These are phyloP conservation scores for Mizuhopecten yessoensis DNA, from an alignment of 1,140 invertebrate species.

Conservation along the genomic window DNA sequence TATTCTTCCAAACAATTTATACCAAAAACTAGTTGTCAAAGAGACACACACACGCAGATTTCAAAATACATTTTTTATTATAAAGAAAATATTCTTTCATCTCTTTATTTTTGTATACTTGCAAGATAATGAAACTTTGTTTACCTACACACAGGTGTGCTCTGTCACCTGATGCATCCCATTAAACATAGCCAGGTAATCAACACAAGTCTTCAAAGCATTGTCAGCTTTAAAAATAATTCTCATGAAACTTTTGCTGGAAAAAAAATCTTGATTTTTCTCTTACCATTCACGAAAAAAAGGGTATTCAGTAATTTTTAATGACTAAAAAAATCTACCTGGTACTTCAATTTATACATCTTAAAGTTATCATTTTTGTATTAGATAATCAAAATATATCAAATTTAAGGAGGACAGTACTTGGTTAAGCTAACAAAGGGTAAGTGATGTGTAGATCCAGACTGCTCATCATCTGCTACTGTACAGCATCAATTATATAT, in stretches of 20 bases:
- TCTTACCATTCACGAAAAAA: no score
- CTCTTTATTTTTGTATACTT: neutral
- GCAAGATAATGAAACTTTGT: neutral
- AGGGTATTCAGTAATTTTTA: no score
- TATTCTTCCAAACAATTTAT: neutral
- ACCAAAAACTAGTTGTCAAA: neutral
- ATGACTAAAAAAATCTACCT: no score
- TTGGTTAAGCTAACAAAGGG: neutral
- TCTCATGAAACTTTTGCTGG: no score
- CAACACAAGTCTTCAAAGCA: no score
- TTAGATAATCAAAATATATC: no score
- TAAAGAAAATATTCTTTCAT: neutral
- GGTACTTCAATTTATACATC: neutral
- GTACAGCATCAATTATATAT: neutral
- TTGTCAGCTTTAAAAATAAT: no score
- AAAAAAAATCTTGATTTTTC: no score
- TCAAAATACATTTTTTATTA: neutral
- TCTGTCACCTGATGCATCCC: neutral
- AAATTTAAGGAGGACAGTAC: neutral
- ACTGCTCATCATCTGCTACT: conserved; percentile 18
- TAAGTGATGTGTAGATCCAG: neutral
- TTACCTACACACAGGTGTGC: conserved; percentile 20
- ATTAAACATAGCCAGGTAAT: neutral
- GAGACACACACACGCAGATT: neutral
- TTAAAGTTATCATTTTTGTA: neutral